These are phyloP conservation scores for Platichthys stellatus DNA, from an alignment of 2,113 vertebrate genomes.

Conservation along the genomic window DNA sequence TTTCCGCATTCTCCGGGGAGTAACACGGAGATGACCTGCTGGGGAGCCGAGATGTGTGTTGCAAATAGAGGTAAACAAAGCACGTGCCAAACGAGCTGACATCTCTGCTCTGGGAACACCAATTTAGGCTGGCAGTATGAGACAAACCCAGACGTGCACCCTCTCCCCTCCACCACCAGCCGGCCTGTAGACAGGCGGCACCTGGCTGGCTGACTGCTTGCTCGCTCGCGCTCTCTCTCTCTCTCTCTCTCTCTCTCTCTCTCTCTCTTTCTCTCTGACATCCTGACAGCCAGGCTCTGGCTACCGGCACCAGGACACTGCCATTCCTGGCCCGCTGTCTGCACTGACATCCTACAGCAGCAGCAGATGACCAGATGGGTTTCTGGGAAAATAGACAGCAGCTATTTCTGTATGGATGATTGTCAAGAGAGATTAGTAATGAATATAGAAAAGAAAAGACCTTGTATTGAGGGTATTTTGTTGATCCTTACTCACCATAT, in stretches of 20 bases:
- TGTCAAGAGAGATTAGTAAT: slow-evolving; percentile 30
- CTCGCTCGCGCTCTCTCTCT: too few species aligned
- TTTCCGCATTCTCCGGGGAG: slow-evolving; percentile 2
- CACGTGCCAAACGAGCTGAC: slow-evolving; percentile 67
- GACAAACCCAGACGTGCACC: slow-evolving; percentile 40
- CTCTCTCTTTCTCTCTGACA: slow-evolving; percentile 42
- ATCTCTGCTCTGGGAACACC: slow-evolving; percentile 69
- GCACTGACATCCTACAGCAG: slow-evolving; percentile 52
- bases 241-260: slow-evolving; percentile 8
- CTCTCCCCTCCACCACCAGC: slow-evolving; percentile 25
- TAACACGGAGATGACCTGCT: slow-evolving; percentile 51
- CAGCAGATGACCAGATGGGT: slow-evolving; percentile 68
- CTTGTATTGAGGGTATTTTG: not conserved
- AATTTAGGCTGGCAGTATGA: slow-evolving; percentile 64
- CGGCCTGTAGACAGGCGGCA: too few species aligned
- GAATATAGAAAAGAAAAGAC: not conserved
- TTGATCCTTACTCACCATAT: not conserved
- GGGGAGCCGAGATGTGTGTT: slow-evolving; percentile 24
- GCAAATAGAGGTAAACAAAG: slow-evolving; percentile 58
- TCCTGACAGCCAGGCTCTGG: slow-evolving; percentile 59
- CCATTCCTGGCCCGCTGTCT: slow-evolving; percentile 53
- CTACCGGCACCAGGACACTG: slow-evolving; percentile 53
- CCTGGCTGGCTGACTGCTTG: slow-evolving; percentile 61
- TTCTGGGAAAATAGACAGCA: slow-evolving; percentile 55
- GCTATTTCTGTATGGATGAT: slow-evolving; percentile 26